phyloP scores from a whole-genome alignment of 2,888 invertebrate genomes.

The Drosophila paramelanica region DNA sequence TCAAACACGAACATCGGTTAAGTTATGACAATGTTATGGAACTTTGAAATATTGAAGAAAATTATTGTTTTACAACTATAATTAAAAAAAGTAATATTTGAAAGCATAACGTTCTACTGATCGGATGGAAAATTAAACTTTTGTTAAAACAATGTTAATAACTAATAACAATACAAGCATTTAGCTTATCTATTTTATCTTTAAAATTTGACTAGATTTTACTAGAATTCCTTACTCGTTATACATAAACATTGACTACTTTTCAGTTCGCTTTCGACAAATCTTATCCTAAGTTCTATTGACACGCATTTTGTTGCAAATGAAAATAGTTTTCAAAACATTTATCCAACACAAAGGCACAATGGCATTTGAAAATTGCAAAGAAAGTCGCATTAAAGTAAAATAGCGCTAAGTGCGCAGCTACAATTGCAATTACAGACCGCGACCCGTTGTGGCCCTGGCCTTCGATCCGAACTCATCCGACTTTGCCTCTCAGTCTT shows the following conservation, averaged over 20 bases:
- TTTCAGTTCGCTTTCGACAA: slow-evolving; percentile 10
- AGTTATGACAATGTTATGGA: too few relatives aligned
- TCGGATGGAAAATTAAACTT: too few relatives aligned
- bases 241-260: slow-evolving; percentile 1
- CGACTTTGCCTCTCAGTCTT: not conserved
- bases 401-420: slow-evolving; percentile 75
- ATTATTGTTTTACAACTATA: too few relatives aligned
- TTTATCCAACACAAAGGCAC: slow-evolving; percentile 66
- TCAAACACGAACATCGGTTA: too few relatives aligned
- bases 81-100: too few relatives aligned
- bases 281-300: slow-evolving; percentile 29
- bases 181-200: too few relatives aligned
- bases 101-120: too few relatives aligned
- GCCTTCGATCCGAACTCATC: slow-evolving; percentile 1
- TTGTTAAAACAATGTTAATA: too few relatives aligned
- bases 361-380: slow-evolving; percentile 55
- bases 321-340: slow-evolving; percentile 71
- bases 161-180: too few relatives aligned
- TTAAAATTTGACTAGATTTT: too few relatives aligned
- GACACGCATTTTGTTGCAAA: slow-evolving; percentile 51
- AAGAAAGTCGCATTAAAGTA: slow-evolving; percentile 67
- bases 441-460: slow-evolving; percentile 28
- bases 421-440: slow-evolving; percentile 68
- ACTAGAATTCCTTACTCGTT: not conserved
- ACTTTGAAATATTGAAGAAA: too few relatives aligned